phyloP scores from a whole-genome alignment of 2,888 invertebrate species.

The Philhelius pedissequus region DNA sequence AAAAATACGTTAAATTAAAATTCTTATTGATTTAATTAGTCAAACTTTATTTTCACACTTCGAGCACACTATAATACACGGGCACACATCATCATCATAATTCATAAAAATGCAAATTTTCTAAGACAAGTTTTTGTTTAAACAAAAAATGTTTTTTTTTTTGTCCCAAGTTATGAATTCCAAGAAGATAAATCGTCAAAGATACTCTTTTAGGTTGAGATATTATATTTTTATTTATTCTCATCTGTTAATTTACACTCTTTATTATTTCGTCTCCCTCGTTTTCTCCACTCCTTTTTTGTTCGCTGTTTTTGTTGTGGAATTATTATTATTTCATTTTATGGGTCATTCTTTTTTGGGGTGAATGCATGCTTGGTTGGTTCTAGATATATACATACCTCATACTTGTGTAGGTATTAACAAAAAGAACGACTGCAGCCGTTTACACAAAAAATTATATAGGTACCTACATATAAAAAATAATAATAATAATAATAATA shows the following conservation, averaged over 20 bases:
- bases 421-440: neutral
- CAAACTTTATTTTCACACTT: slow-evolving; percentile 67
- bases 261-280: neutral
- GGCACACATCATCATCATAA: slow-evolving; percentile 33
- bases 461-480: neutral
- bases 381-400: neutral
- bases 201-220: slow-evolving; percentile 40
- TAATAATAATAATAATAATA: slow-evolving; percentile 17
- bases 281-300: slow-evolving; percentile 23
- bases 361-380: slow-evolving; percentile 63
- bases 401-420: too few relatives aligned
- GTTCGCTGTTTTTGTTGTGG: slow-evolving; percentile 9
- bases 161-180: slow-evolving; percentile 32
- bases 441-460: slow-evolving; percentile 6
- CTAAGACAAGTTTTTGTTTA: slow-evolving; percentile 56
- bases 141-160: slow-evolving; percentile 14
- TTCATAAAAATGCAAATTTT: slow-evolving; percentile 67
- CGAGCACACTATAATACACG: slow-evolving; percentile 7
- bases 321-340: slow-evolving; percentile 41
- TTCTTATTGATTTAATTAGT: slow-evolving; percentile 68
- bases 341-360: slow-evolving; percentile 65
- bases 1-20: slow-evolving; percentile 36
- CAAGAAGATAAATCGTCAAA: slow-evolving; percentile 57
- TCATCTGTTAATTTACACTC: slow-evolving; percentile 59
- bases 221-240: slow-evolving; percentile 60